Evolutionary conservation across 1,140 invertebrate species (phyloP).

Genomic region (Polypedilum pembai): DNA sequence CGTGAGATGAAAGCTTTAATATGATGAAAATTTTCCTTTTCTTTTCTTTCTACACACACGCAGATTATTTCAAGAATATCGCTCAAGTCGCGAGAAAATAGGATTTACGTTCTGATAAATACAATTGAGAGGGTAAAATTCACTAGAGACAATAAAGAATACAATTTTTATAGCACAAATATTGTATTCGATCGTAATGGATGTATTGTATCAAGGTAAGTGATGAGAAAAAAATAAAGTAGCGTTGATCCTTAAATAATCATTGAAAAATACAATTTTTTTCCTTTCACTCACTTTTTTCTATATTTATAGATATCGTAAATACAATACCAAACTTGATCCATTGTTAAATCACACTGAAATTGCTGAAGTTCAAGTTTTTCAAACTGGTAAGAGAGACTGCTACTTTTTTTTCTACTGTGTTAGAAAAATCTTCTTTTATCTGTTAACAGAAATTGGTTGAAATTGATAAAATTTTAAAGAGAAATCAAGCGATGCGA

Average conservation of each 20-base stretch:
- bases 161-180: constrained; percentile 1
- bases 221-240: not conserved
- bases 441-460: too few species aligned
- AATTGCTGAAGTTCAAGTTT: not conserved
- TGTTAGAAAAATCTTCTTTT: too few species aligned
- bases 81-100: not conserved
- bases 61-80: not conserved
- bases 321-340: not conserved
- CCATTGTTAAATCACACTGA: not conserved
- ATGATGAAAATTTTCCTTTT: not conserved
- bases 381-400: not conserved
- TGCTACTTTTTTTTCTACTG: too few species aligned
- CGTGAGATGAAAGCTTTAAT: not conserved
- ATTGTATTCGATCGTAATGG: constrained; percentile 22
- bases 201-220: constrained; percentile 25
- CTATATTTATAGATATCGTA: not conserved
- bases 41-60: not conserved
- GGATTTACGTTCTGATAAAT: constrained; percentile 25
- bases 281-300: not conserved
- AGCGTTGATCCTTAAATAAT: not conserved
- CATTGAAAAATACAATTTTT: too few species aligned
- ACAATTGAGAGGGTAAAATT: constrained; percentile 19
- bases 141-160: not conserved
- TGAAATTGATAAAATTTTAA: too few species aligned
- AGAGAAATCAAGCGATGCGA: too few species aligned